Base-by-base conservation (phyloP, 2,797 vertebrate genomes). In the Onychomys arenicola region DNA sequence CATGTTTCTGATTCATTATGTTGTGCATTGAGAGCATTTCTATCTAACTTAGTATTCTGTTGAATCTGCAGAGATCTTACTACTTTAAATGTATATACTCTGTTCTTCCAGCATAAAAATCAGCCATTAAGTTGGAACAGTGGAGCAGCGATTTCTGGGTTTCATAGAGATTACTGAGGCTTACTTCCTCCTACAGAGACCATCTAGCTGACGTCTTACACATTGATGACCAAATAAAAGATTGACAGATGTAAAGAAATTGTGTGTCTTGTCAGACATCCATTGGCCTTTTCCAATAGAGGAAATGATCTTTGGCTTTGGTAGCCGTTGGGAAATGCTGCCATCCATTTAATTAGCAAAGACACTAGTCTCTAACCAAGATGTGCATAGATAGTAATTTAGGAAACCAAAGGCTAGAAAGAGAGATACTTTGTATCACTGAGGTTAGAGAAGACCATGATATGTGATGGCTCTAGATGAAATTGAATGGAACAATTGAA, bases 401-500 rank as follows among this genome's bases (percentile, higher is more conserved):
- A 98, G 84, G 52, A 90, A 97, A 96, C 89, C 65, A 85, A 94
- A 88, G 65, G 83, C 92, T 93, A 96, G 95, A 89, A 97, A 95
- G 89, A 73, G 76, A 97, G 46, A 77, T 96, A 93, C 76, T 97
- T 96, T 84, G 77, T 95, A 97, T 93, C 93, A 97, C 91, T 95
- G 90, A 95, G 67, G 81, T 97, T 95, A 95, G 59, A 63, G 92
- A 93, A 81, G 87, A 97, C 97, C 97, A 97, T 97, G 94, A 96
- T 98, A 96, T 93, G 97, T 98, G 98, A 98, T 86, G 43, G 71
- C 82, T 97, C 90, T 94, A 90, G 86, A 85, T 97, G 85, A 97
- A 92, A 97, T 94, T 97, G 97, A 98, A 98, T 95, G 89, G 96
- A 98, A 97, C 80, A 96, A 96, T 97, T 95, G 96, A 97, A 98